A percentile compares a stretch with the other conserved stretches of the same genome.
These are phyloP conservation scores for Eretmocerus hayati DNA, from an alignment of 2,888 invertebrate species.

Conservation along the genomic window DNA sequence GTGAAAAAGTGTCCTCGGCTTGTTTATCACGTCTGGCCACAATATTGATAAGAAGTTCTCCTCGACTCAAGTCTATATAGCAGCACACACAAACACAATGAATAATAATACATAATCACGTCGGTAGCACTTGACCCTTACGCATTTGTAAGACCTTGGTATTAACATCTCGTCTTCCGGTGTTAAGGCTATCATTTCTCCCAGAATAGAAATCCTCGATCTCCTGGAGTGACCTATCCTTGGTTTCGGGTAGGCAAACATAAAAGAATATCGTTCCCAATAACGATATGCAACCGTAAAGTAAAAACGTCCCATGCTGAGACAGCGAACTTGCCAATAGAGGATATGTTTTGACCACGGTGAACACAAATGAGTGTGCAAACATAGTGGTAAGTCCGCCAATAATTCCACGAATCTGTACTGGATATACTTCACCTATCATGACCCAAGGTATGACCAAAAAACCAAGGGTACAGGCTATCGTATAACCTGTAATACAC, in stretches of 20 bases:
- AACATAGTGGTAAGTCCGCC: conserved; percentile 63
- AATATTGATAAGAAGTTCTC: no score
- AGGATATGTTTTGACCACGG: conserved; percentile 63
- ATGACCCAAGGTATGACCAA: conserved; percentile 66
- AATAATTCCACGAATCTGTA: conserved; percentile 58
- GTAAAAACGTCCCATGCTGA: conserved; percentile 56
- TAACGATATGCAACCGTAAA: conserved; percentile 58
- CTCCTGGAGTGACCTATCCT: conserved; percentile 61
- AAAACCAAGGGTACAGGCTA: conserved; percentile 60
- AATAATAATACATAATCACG: conserved; percentile 12
- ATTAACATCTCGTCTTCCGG: conserved; percentile 29
- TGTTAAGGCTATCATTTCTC: conserved; percentile 51
- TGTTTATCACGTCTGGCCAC: no score
- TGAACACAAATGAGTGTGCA: conserved; percentile 59
- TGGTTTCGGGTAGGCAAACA: conserved; percentile 60
- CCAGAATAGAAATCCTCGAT: conserved; percentile 67
- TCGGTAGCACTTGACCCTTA: conserved; percentile 38
- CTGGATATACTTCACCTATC: conserved; percentile 68
- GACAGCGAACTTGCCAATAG: conserved; percentile 49
- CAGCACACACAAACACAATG: no score
- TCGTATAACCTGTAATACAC: conserved; percentile 56
- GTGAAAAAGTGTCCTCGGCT: no score
- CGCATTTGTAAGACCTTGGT: conserved; percentile 31
- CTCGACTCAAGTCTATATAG: no score
- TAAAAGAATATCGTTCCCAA: conserved; percentile 59